Evolutionary conservation across 2,113 vertebrate genomes (phyloP).

Genomic region (Macquaria ambigua): DNA sequence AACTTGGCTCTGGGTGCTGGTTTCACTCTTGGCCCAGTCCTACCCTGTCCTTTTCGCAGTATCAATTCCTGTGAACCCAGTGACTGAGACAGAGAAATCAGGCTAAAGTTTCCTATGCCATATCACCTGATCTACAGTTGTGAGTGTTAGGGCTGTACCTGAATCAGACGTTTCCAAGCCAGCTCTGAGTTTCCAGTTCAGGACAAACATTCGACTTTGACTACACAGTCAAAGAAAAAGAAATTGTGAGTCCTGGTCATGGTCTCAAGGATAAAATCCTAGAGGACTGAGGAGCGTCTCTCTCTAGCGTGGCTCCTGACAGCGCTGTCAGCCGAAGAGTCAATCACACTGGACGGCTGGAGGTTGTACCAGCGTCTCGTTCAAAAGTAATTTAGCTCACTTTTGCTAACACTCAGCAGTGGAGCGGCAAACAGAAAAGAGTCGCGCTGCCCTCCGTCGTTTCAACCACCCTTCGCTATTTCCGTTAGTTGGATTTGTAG

Average conservation of each 20-base stretch:
- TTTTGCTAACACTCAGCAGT: background rate
- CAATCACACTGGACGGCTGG: too few relatives aligned
- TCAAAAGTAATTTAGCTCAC: background rate
- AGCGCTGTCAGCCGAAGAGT: too few relatives aligned
- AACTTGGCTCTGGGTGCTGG: background rate
- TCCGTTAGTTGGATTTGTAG: background rate
- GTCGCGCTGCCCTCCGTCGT: too few relatives aligned
- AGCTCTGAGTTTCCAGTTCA: background rate
- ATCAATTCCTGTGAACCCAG: conserved; percentile 38
- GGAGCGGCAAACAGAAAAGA: too few relatives aligned
- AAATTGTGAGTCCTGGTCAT: too few relatives aligned
- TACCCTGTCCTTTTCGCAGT: background rate
- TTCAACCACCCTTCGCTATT: too few relatives aligned
- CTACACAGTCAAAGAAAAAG: too few relatives aligned
- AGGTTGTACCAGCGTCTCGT: background rate
- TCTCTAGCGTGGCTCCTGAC: too few relatives aligned
- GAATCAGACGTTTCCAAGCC: background rate
- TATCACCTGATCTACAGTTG: background rate
- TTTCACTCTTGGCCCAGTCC: conserved; percentile 30
- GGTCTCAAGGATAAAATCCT: too few relatives aligned
- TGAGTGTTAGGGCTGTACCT: background rate
- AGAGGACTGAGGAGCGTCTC: too few relatives aligned
- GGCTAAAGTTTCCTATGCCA: background rate
- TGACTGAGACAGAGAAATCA: background rate
- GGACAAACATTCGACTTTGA: background rate